phyloP scores from a whole-genome alignment of 2,888 invertebrate genomes.

The Hirtodrosophila confusa region DNA sequence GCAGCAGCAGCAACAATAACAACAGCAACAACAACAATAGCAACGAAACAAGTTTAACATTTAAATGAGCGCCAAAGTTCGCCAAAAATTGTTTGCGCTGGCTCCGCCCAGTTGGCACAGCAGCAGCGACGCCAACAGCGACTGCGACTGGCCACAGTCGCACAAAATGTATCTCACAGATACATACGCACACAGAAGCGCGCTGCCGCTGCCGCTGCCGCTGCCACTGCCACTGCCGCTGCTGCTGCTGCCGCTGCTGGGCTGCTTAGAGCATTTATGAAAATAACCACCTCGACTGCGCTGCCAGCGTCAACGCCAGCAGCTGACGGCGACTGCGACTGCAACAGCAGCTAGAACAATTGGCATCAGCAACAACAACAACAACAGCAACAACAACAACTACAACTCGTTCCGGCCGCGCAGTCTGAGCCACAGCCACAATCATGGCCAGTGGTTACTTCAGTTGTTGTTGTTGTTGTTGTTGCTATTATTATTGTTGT shows the following conservation, averaged over 20 bases:
- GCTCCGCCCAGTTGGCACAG: constrained; percentile 77
- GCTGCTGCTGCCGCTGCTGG: constrained; percentile 29
- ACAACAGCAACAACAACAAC: constrained; percentile 33
- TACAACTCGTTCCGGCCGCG: constrained; percentile 61
- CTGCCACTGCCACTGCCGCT: constrained; percentile 22
- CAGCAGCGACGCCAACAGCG: constrained; percentile 29
- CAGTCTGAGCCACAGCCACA: constrained; percentile 47
- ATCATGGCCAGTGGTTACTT: constrained; percentile 47
- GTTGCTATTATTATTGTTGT: constrained; percentile 38
- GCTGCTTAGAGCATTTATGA: constrained; percentile 62
- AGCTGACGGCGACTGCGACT: constrained; percentile 17
- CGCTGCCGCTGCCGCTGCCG: constrained; percentile 22
- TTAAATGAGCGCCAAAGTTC: constrained; percentile 73
- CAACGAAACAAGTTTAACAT: constrained; percentile 59
- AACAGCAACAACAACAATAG: constrained; percentile 6
- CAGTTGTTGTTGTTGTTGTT: constrained; percentile 19
- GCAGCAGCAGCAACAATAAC: constrained; percentile 22
- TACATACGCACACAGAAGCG: constrained; percentile 10
- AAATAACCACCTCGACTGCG: constrained; percentile 63
- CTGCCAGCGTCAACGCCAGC: constrained; percentile 26
- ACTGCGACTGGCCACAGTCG: neutral
- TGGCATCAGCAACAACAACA: constrained; percentile 44
- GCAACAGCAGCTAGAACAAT: constrained; percentile 43
- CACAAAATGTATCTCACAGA: constrained; percentile 36
- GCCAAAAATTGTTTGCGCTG: constrained; percentile 62